phyloP scores from a whole-genome alignment of 2,797 vertebrate genomes.

The Bryconaethiops microstoma region DNA sequence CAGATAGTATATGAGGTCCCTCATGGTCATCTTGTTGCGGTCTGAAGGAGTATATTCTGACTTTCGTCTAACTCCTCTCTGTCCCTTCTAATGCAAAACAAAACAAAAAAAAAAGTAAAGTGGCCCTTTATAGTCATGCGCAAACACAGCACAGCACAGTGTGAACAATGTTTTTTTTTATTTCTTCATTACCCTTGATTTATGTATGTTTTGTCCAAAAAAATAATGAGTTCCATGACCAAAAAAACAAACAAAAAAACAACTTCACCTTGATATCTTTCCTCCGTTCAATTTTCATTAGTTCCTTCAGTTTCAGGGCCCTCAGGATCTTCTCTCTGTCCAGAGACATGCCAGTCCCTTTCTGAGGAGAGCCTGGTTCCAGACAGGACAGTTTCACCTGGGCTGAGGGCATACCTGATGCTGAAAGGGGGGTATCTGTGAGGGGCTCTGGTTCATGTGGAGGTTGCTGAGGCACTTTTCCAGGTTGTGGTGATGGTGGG shows the following conservation, averaged over 20 bases:
- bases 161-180: too few species aligned
- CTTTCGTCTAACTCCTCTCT: neutral
- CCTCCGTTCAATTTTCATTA: slow-evolving; percentile 81
- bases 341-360: neutral
- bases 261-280: slow-evolving; percentile 68
- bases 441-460: neutral
- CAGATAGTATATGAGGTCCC: slow-evolving; percentile 93
- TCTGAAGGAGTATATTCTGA: slow-evolving; percentile 65
- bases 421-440: neutral
- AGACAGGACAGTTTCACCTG: slow-evolving; percentile 3
- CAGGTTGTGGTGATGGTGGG: slow-evolving; percentile 32
- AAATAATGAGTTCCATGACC: neutral
- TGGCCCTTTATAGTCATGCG: too few species aligned
- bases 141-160: too few species aligned
- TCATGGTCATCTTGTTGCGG: slow-evolving; percentile 94
- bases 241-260: neutral
- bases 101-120: neutral
- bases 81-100: neutral
- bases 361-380: slow-evolving; percentile 26
- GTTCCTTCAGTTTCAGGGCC: slow-evolving; percentile 80
- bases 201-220: neutral
- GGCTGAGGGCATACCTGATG: neutral
- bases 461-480: slow-evolving; percentile 28
- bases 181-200: too few species aligned
- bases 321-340: slow-evolving; percentile 80